Percentiles rank a stretch among this genome's conserved stretches.
These are phyloP conservation scores for Rhinoraja longicauda DNA, from an alignment of 2,797 vertebrate genomes.

Conservation along the genomic window DNA sequence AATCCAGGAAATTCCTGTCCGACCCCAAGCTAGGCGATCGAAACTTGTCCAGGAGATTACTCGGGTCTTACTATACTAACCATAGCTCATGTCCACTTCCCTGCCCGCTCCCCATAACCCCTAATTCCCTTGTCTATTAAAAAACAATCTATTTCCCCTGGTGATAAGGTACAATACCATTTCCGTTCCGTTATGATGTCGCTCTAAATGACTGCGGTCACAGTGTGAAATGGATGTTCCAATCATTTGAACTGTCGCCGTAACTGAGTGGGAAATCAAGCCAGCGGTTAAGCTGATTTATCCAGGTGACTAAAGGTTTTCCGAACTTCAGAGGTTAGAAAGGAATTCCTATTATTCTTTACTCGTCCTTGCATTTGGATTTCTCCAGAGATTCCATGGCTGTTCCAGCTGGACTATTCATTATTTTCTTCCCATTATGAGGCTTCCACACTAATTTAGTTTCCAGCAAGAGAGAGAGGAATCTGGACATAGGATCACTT, in stretches of 20 bases:
- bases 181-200: neutral
- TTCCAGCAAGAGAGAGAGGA: neutral
- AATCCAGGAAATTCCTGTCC: no score
- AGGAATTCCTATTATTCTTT: neutral
- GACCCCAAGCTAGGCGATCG: no score
- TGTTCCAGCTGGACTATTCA: neutral
- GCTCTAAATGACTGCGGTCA: neutral
- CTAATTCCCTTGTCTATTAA: no score
- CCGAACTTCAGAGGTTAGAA: neutral
- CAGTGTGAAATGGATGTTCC: neutral
- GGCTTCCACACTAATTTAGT: neutral
- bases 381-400: neutral
- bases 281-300: neutral
- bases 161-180: neutral
- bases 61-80: no score
- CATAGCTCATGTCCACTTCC: no score
- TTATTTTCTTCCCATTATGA: neutral
- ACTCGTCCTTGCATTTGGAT: neutral
- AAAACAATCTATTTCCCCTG: no score
- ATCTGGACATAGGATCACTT: no score
- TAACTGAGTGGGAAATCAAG: constrained; percentile 7
- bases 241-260: neutral
- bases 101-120: no score
- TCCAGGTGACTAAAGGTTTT: neutral
- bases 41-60: no score